Evolutionary conservation across 2,888 invertebrate species (phyloP).

Genomic region (Lasioglossum figueresi): DNA sequence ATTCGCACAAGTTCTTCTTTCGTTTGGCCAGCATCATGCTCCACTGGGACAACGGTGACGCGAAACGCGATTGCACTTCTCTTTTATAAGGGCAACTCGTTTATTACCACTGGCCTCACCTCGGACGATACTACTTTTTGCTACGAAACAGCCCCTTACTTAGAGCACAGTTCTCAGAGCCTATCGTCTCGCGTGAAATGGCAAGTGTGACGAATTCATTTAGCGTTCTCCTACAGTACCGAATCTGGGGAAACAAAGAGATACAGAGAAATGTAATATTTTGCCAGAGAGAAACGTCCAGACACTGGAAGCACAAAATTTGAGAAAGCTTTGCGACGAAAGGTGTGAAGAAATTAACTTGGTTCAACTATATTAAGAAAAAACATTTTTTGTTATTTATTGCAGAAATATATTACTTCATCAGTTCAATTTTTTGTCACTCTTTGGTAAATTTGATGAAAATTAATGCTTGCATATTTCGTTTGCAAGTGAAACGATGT

Average conservation of each 20-base stretch:
- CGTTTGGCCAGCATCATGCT: conserved; percentile 42
- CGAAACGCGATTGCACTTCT: conserved; percentile 45
- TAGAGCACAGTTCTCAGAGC: not conserved
- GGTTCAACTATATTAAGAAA: no score
- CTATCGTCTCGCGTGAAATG: not conserved
- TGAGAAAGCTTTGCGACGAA: not conserved
- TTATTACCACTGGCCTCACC: conserved; percentile 32
- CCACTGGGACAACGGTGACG: conserved; percentile 45
- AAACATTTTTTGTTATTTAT: no score
- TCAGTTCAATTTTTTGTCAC: not conserved
- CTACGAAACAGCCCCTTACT: not conserved
- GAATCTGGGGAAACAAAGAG: not conserved
- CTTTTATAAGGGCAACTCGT: conserved; percentile 41
- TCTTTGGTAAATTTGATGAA: not conserved
- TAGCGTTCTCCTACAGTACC: not conserved
- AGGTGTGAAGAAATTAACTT: not conserved
- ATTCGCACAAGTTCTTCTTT: conserved; percentile 47
- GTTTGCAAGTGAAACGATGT: no score
- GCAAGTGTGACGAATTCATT: conserved; percentile 18
- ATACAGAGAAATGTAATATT: not conserved
- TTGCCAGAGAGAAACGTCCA: not conserved
- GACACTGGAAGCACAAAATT: not conserved
- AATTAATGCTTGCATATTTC: not conserved
- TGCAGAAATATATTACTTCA: not conserved
- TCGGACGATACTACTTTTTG: conserved; percentile 8